Evolutionary conservation across 1,140 invertebrate genomes (phyloP).

Genomic region (Diplogasteroides magnus): DNA sequence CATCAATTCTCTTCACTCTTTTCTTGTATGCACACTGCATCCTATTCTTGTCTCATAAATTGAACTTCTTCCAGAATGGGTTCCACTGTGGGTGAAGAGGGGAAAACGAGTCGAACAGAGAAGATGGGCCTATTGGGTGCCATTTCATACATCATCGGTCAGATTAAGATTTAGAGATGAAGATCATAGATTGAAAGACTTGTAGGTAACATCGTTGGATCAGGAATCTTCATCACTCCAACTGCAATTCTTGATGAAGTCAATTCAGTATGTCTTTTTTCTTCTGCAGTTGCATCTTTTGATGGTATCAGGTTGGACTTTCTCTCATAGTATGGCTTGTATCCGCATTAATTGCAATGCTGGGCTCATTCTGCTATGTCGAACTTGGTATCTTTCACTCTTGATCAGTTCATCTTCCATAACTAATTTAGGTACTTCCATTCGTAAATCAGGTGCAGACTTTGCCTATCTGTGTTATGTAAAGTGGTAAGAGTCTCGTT

Average conservation of each 20-base stretch:
- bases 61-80: not conserved
- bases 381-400: no score
- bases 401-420: no score
- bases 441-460: slow-evolving; percentile 47
- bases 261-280: slow-evolving; percentile 29
- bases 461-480: slow-evolving; percentile 49
- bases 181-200: slow-evolving; percentile 1
- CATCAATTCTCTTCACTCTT: no score
- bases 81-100: not conserved
- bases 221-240: slow-evolving; percentile 48
- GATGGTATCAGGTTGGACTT: slow-evolving; percentile 33
- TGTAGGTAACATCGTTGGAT: slow-evolving; percentile 49
- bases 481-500: slow-evolving; percentile 35
- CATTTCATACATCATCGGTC: slow-evolving; percentile 33
- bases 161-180: not conserved
- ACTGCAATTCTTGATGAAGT: slow-evolving; percentile 41
- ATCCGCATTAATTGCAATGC: slow-evolving; percentile 43
- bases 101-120: slow-evolving; percentile 16
- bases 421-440: slow-evolving; percentile 49
- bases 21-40: no score
- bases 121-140: slow-evolving; percentile 36
- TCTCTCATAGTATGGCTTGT: slow-evolving; percentile 44
- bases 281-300: not conserved
- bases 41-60: no score
- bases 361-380: slow-evolving; percentile 51